Base-by-base conservation (phyloP, 2,113 vertebrate genomes). In the Oryzias woworae region DNA sequence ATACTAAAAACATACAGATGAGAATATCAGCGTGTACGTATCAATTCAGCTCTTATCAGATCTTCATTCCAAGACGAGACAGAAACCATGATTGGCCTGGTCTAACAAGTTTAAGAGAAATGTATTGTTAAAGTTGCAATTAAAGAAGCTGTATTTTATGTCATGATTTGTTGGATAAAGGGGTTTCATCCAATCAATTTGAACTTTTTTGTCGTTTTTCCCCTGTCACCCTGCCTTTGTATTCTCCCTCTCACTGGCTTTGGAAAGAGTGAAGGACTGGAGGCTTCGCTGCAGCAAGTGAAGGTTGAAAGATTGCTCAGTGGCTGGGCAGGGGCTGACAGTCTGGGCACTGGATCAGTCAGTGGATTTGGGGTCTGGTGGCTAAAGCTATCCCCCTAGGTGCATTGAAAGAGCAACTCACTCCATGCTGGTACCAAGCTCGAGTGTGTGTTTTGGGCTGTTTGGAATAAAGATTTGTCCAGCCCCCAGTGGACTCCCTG, bases 331-430 rank as follows among this genome's bases (percentile, higher is more conserved):
- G 79, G 80, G 78, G 57, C 80, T 28, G 70, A 84, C 75, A 72
- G 84, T 80, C 84, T 84, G 87, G 89, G 89, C 90, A 92, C 83
- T 76, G 86, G 89, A 92, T 92, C 89, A 92, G 84, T 89, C 85
- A 83, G 84, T 85, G 70, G 87, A 87, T 88, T 89, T 89, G 78
- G 64, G 59, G 69, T 66, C 78, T 73, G 73, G 78, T 83, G 82
- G 81, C 79, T 82, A 70, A 80, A 83, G 81, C 80, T 79, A 62
- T 84, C 82, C 87, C 62, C 82, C 80, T 60, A 75, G 88, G 87
- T 88, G 73, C 72, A 66, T 74, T 44, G 67, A 83, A 78, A 73
- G 74, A 83, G 67, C 62, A 69, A 83, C 79, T 85, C 76, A 73
- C 71, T 50, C 80, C 76, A 62, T 43, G 64, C 60, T 85, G 78